Conservation (phyloP, 2,113 vertebrate species). For the Lophura nycthemera region DNA sequence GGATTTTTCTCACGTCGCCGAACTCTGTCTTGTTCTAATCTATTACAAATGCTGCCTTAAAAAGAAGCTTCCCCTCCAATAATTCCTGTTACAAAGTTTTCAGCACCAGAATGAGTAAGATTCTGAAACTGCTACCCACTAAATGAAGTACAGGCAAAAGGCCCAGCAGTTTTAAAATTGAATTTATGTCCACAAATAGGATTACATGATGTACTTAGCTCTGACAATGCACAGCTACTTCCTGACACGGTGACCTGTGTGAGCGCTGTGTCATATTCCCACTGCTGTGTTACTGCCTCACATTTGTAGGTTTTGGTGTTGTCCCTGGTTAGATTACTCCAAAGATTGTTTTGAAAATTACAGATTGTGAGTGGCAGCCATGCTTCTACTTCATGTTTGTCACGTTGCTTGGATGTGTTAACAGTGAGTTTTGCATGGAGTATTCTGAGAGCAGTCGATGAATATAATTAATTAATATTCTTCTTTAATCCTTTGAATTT, state of each 20-base stretch:
- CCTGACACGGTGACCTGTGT: neutral
- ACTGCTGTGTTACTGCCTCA: neutral
- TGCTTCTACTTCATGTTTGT: neutral
- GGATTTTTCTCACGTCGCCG: neutral
- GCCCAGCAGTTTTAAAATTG: neutral
- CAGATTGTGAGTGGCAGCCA: neutral
- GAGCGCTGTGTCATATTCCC: neutral
- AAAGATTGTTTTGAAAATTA: neutral
- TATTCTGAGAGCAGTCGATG: neutral
- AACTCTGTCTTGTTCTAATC: neutral
- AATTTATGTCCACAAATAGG: neutral
- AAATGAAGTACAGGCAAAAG: neutral
- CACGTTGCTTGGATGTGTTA: neutral
- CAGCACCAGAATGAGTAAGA: neutral
- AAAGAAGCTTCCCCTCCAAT: neutral
- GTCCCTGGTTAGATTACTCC: neutral
- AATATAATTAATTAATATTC: neutral
- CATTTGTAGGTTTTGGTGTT: neutral
- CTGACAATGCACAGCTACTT: neutral
- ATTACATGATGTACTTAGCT: neutral
- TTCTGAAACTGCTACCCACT: neutral
- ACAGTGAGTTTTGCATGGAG: neutral
- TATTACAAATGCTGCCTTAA: neutral
- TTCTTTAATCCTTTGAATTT: conserved; percentile 28
- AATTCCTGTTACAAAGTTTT: neutral